Evolutionary conservation across 2,888 invertebrate genomes (phyloP).

Genomic region (Oligia latruncula): DNA sequence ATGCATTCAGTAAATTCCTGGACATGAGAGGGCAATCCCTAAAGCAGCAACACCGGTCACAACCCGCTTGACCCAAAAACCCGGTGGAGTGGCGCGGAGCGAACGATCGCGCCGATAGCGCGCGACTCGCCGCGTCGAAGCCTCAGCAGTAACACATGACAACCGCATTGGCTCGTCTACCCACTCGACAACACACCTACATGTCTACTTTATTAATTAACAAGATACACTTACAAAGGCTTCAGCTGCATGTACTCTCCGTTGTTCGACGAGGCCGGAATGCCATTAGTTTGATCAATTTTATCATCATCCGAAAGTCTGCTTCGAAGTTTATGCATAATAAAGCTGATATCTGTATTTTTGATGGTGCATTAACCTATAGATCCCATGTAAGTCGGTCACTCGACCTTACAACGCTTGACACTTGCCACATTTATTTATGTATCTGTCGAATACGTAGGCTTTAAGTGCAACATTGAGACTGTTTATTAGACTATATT

Average conservation of each 20-base stretch:
- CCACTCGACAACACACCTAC: conserved; percentile 58
- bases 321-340: background rate
- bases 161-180: conserved; percentile 56
- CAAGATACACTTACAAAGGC: conserved; percentile 54
- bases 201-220: conserved; percentile 60
- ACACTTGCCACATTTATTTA: background rate
- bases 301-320: conserved; percentile 10
- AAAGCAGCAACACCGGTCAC: conserved; percentile 76
- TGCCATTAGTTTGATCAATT: conserved; percentile 47
- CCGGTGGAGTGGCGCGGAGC: conserved; percentile 74
- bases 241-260: conserved; percentile 26
- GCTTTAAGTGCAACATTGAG: background rate
- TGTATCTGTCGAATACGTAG: background rate
- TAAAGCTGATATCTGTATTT: background rate
- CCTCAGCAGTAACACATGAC: conserved; percentile 55
- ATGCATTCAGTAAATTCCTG: conserved; percentile 73
- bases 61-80: conserved; percentile 87
- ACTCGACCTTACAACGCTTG: background rate
- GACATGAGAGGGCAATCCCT: conserved; percentile 71
- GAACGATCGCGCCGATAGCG: conserved; percentile 84
- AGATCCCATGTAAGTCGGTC: background rate
- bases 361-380: background rate
- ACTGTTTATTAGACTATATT: background rate
- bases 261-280: conserved; percentile 34
- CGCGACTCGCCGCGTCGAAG: conserved; percentile 69